phyloP scores from a whole-genome alignment of 2,888 invertebrate genomes.

The Synanthedon myopaeformis region DNA sequence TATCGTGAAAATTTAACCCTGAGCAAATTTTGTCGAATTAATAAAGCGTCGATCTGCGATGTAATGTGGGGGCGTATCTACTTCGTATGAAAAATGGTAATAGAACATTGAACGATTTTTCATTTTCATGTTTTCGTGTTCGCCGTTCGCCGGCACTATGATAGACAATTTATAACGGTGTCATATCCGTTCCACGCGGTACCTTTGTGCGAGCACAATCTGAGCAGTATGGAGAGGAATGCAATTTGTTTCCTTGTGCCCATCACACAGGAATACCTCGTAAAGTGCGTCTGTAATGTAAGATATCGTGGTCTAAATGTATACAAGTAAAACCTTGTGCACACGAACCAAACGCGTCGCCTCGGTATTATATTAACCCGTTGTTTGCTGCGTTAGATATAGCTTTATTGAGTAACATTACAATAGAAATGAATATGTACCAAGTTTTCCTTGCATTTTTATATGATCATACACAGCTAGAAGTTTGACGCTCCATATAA shows the following conservation, averaged over 20 bases:
- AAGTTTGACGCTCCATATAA: no score
- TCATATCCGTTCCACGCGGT: slow-evolving; percentile 20
- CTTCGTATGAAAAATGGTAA: slow-evolving; percentile 47
- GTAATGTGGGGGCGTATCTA: slow-evolving; percentile 1
- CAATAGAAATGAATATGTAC: no score
- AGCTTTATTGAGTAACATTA: no score
- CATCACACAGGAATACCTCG: slow-evolving; percentile 17
- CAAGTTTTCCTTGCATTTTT: no score
- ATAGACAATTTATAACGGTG: slow-evolving; percentile 45
- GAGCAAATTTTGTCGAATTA: slow-evolving; percentile 37
- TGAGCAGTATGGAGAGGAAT: slow-evolving; percentile 28
- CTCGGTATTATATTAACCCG: no score
- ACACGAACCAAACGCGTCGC: neutral
- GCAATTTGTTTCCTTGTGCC: slow-evolving; percentile 33
- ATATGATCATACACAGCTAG: no score
- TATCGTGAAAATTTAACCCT: neutral
- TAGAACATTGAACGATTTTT: slow-evolving; percentile 50
- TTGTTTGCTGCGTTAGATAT: no score
- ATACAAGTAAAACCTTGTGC: neutral
- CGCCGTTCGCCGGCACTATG: slow-evolving; percentile 31
- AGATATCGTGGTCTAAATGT: neutral
- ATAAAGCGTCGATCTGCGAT: slow-evolving; percentile 13
- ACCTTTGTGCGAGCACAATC: slow-evolving; percentile 24
- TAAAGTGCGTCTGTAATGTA: slow-evolving; percentile 13
- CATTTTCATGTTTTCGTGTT: slow-evolving; percentile 56